Percentiles rank a stretch among this genome's conserved stretches.
These are phyloP conservation scores for Macaca nemestrina DNA, from an alignment of 2,113 vertebrate genomes.

Conservation along the genomic window DNA sequence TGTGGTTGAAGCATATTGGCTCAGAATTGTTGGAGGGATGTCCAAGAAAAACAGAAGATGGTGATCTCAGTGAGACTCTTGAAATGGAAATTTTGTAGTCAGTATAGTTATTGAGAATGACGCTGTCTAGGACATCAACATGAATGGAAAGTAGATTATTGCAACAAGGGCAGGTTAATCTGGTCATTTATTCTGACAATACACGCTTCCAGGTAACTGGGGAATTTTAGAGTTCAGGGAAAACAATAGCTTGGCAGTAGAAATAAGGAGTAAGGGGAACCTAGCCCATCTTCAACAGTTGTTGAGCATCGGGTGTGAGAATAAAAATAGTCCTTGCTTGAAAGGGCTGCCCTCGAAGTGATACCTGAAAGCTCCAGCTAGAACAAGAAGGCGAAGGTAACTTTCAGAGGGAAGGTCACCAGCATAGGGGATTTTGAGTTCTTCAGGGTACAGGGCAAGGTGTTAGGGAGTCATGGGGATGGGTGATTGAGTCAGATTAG, in stretches of 20 bases:
- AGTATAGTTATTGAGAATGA: not conserved
- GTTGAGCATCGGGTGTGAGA: not conserved
- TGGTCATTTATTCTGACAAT: not conserved
- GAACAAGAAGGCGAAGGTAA: not conserved
- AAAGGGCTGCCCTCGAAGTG: not conserved
- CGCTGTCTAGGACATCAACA: not conserved
- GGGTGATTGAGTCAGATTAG: not conserved
- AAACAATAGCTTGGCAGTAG: not conserved
- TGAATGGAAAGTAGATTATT: not conserved
- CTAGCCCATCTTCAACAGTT: not conserved
- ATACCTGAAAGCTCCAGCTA: not conserved
- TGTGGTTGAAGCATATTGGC: not conserved
- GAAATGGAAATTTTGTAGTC: not conserved
- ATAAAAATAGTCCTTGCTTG: not conserved
- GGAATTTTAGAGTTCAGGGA: not conserved
- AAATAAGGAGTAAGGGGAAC: not conserved
- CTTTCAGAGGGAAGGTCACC: not conserved
- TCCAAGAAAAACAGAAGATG: not conserved
- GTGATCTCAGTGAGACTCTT: not conserved
- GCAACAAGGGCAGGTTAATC: not conserved
- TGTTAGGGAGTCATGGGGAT: not conserved
- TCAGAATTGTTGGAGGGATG: not conserved
- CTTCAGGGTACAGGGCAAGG: not conserved
- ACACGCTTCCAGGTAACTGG: not conserved
- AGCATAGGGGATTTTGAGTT: not conserved